phyloP scores from a whole-genome alignment of 2,113 vertebrate species.

The Monopterus albus region DNA sequence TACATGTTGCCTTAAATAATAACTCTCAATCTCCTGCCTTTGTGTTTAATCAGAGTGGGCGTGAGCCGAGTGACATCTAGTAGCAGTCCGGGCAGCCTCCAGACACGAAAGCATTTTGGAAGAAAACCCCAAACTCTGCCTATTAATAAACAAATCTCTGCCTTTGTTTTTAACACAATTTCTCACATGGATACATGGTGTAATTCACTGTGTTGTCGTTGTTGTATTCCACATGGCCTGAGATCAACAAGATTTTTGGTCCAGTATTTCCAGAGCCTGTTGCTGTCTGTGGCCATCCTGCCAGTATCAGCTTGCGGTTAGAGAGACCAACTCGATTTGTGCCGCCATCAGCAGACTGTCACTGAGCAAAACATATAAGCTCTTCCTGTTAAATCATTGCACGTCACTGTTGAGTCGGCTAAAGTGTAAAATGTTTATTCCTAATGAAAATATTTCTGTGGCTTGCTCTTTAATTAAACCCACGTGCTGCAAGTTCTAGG shows the following conservation, averaged over 20 bases:
- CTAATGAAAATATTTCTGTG: slow-evolving; percentile 43
- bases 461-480: slow-evolving; percentile 33
- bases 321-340: neutral
- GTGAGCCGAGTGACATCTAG: neutral
- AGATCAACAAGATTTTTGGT: slow-evolving; percentile 29
- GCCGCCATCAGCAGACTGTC: slow-evolving; percentile 13
- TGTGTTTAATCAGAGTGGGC: neutral
- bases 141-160: slow-evolving; percentile 10
- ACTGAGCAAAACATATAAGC: neutral
- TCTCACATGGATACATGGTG: too few relatives aligned
- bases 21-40: neutral
- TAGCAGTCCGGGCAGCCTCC: too few relatives aligned
- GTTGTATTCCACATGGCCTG: neutral
- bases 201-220: neutral
- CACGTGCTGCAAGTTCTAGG: slow-evolving; percentile 39
- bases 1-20: neutral
- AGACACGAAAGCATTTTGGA: neutral
- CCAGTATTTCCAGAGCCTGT: neutral
- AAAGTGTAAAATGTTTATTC: slow-evolving; percentile 51
- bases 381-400: neutral
- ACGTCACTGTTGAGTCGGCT: slow-evolving; percentile 12
- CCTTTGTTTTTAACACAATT: neutral
- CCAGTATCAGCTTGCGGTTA: slow-evolving; percentile 20
- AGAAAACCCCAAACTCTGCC: neutral
- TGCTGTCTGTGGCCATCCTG: slow-evolving; percentile 6